A percentile compares a stretch with the other conserved stretches of the same genome.
Evolutionary conservation across 2,888 invertebrate species (phyloP).

Genomic region (Neoitamus cyanurus): DNA sequence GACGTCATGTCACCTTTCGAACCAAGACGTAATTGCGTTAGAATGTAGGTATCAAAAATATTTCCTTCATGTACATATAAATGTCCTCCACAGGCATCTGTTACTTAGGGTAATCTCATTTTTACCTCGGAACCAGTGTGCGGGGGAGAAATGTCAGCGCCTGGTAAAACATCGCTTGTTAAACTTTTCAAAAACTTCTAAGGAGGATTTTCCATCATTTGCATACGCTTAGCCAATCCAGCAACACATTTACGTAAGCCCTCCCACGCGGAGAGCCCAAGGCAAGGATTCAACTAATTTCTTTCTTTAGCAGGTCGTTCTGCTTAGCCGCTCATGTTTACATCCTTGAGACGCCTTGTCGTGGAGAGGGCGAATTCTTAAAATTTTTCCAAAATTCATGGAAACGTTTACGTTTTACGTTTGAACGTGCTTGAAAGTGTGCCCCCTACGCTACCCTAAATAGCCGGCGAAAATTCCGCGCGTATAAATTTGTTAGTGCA

Average conservation of each 20-base stretch:
- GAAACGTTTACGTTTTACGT: background rate
- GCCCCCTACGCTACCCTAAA: background rate
- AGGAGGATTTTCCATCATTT: background rate
- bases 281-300: background rate
- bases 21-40: background rate
- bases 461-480: background rate
- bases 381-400: background rate
- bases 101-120: background rate
- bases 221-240: conserved; percentile 5
- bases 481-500: background rate
- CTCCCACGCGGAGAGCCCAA: background rate
- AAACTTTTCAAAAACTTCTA: background rate
- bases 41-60: background rate
- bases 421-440: background rate
- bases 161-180: conserved; percentile 5
- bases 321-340: background rate
- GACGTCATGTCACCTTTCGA: background rate
- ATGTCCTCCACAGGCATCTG: background rate
- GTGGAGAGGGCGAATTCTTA: background rate
- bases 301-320: background rate
- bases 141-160: background rate
- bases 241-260: background rate
- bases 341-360: background rate
- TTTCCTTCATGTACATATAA: background rate
- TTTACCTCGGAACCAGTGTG: background rate